Conservation (phyloP, 2,113 vertebrate genomes). For the Morone chrysops region DNA sequence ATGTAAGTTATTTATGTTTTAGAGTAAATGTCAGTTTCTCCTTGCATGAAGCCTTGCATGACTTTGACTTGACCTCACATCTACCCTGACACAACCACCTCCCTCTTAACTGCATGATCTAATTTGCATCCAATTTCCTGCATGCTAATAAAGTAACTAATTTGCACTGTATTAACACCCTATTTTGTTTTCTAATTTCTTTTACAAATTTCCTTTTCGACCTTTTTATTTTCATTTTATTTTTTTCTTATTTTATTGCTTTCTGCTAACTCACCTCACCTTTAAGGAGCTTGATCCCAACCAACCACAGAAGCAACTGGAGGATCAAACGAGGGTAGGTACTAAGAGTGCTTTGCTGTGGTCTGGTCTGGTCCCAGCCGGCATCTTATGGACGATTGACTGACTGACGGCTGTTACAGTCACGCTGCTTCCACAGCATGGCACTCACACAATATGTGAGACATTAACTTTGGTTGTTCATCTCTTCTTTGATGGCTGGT, state of each 20-base stretch:
- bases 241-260: constrained; percentile 64
- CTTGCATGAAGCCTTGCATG: constrained; percentile 69
- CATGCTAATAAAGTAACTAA: constrained; percentile 81
- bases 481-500: background rate
- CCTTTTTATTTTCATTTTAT: constrained; percentile 25
- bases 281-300: constrained; percentile 95
- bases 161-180: constrained; percentile 81
- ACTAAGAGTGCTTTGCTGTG: constrained; percentile 64
- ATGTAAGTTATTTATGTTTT: background rate
- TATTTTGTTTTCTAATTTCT: constrained; percentile 63
- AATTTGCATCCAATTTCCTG: constrained; percentile 69
- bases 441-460: constrained; percentile 1
- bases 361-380: constrained; percentile 44
- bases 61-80: constrained; percentile 46
- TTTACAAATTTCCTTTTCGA: constrained; percentile 31
- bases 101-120: constrained; percentile 78
- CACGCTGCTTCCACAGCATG: constrained; percentile 59
- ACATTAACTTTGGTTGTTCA: background rate
- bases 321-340: constrained; percentile 99
- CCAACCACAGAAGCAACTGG: constrained; percentile 96
- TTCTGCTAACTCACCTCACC: constrained; percentile 83
- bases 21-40: constrained; percentile 13
- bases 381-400: constrained; percentile 31
- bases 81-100: constrained; percentile 59
- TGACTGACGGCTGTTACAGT: constrained; percentile 38